A percentile compares a stretch with the other conserved stretches of the same genome.
Evolutionary conservation across 2,113 vertebrate species (phyloP).

Genomic region (Ramphastos sulfuratus): DNA sequence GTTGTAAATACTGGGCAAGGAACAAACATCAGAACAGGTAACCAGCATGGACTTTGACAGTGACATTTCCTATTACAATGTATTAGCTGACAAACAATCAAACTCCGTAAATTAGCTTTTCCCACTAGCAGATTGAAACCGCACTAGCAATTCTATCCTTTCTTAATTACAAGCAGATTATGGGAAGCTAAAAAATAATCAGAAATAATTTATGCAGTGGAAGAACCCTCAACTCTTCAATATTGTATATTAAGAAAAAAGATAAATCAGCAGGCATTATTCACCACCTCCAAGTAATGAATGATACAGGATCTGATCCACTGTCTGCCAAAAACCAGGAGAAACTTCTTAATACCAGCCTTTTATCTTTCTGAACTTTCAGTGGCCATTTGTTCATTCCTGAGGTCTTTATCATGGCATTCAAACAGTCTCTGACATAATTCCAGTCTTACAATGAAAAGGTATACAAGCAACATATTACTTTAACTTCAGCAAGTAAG

Average conservation of each 20-base stretch:
- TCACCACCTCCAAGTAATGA: fast-evolving
- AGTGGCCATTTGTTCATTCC: not conserved
- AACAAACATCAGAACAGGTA: not conserved
- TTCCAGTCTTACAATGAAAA: not conserved
- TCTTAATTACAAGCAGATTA: not conserved
- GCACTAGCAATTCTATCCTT: not conserved
- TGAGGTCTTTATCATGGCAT: not conserved
- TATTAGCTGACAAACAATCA: not conserved
- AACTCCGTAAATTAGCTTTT: not conserved
- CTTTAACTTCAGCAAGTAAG: not conserved
- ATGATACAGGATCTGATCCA: not conserved
- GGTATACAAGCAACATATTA: not conserved
- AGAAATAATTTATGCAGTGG: not conserved
- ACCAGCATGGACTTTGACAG: not conserved
- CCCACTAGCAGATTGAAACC: not conserved
- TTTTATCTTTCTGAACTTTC: not conserved
- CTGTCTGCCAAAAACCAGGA: not conserved
- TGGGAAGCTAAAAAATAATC: not conserved
- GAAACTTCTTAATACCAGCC: not conserved
- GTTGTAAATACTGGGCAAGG: not conserved
- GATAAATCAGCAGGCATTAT: not conserved
- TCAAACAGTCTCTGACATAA: not conserved
- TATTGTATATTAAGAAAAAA: not conserved
- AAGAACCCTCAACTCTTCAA: not conserved
- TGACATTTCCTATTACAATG: not conserved